These are phyloP conservation scores for Arnoldichthys spilopterus DNA, from an alignment of 2,797 vertebrate species.

Conservation along the genomic window DNA sequence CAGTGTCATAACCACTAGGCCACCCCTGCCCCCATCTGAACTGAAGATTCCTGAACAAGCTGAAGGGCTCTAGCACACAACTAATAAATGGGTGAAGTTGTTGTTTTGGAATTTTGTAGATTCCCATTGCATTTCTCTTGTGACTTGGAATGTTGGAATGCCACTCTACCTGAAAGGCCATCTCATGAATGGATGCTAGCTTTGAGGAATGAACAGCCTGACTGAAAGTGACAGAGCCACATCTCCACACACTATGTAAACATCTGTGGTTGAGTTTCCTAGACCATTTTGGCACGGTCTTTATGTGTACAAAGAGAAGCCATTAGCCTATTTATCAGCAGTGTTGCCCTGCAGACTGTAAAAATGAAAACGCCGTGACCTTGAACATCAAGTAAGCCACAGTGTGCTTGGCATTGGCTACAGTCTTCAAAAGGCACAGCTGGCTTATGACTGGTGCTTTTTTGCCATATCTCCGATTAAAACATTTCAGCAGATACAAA, in stretches of 20 bases:
- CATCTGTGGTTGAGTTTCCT: not conserved
- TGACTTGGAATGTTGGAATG: slow-evolving; percentile 24
- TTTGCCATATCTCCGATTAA: slow-evolving; percentile 20
- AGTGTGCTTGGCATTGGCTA: not conserved
- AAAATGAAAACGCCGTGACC: not conserved
- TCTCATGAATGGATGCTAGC: slow-evolving; percentile 7
- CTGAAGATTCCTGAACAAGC: not conserved
- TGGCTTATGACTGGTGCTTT: slow-evolving; percentile 2
- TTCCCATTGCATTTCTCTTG: not conserved
- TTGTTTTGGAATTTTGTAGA: not conserved
- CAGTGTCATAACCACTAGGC: too few relatives aligned
- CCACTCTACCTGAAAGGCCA: slow-evolving; percentile 5
- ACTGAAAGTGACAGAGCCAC: not conserved
- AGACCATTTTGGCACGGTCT: not conserved
- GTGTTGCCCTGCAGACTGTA: not conserved
- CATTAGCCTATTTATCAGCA: not conserved
- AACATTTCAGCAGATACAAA: slow-evolving; percentile 62
- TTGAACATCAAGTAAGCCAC: not conserved
- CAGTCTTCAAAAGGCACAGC: not conserved
- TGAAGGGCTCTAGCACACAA: too few relatives aligned
- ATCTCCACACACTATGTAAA: slow-evolving; percentile 7
- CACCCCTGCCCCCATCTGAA: not conserved
- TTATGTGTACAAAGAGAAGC: not conserved
- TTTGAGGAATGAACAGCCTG: slow-evolving; percentile 10
- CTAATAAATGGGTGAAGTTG: not conserved